Base-by-base conservation (phyloP, 2,797 vertebrate genomes). In the Carapus acus region DNA sequence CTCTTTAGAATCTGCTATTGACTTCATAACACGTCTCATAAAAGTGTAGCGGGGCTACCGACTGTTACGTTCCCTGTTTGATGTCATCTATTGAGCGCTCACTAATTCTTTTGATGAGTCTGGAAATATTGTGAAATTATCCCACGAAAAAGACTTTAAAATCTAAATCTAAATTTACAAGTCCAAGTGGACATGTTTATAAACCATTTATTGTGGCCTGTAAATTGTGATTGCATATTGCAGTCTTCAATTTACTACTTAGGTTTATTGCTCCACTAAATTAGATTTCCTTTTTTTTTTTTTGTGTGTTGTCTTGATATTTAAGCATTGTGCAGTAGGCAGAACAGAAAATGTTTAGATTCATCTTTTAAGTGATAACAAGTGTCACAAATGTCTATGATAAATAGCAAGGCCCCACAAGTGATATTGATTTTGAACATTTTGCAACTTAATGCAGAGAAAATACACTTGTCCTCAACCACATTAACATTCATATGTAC, bases 1-100 rank as follows among this genome's bases (percentile, higher is more conserved):
- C 71, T 71, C 78, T 77, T 70, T 77, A 58, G 76, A 78, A 71
- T 80, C 73, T 79, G 73, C 73, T 46, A 38, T 43, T 36, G 58
- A 66, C 56, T 70, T 73, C 58, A 73, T 1, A 34, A 44, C 2
- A 46, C 18, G 59, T 50, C 69, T 64, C 54, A 41, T 58, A 64
- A 63, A 57, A 67, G 38, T 52, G 56, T 49, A 73, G 69, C 14
- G 1, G 18, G 56, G 57, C n/a, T 55, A 42, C 43, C 58, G 9
- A 54, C 47, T 69, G 69, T 64, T 50, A 64, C 21, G 68, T 67
- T 33, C 45, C 40, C 17, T 19, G 0, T 33, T 43, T 33, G 37
- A 2, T 53, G 48, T 71, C 67, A 71, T 54, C 52, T 0, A 12
- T 61, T 49, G 36, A 51, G 58, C 50, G 58, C 29, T 29, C 34